Evolutionary conservation across 2,113 vertebrate genomes (phyloP).

Genomic region (Lasiurus borealis): DNA sequence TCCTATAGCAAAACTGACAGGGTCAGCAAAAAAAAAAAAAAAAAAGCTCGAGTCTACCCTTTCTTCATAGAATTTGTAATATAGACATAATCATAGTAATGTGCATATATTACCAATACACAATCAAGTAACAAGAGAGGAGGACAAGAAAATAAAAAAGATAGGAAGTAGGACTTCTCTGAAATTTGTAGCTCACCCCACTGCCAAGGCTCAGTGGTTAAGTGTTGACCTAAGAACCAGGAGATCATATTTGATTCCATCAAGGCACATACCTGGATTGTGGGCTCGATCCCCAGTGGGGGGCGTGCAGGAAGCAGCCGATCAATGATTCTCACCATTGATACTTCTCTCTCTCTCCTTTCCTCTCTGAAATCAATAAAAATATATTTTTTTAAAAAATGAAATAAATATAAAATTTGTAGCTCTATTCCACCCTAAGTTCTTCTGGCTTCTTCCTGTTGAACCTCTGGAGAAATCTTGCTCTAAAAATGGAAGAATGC

Average conservation of each 20-base stretch:
- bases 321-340: too few species aligned
- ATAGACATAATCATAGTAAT: accelerated
- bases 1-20: not conserved
- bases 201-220: too few species aligned
- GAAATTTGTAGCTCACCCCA: not conserved
- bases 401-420: not conserved
- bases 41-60: not conserved
- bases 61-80: not conserved
- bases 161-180: not conserved
- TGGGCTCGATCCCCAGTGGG: too few species aligned
- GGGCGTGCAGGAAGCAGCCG: too few species aligned
- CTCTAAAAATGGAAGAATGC: not conserved
- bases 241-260: too few species aligned
- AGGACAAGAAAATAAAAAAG: not conserved
- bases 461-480: not conserved
- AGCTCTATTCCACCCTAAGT: not conserved
- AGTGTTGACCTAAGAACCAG: too few species aligned
- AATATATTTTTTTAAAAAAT: too few species aligned
- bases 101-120: not conserved
- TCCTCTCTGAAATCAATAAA: too few species aligned
- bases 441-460: not conserved
- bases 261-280: too few species aligned
- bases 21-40: constrained; percentile 1
- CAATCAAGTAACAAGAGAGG: not conserved
- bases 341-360: too few species aligned